Conservation (phyloP, 2,113 vertebrate species). For the Eulemur rufifrons region DNA sequence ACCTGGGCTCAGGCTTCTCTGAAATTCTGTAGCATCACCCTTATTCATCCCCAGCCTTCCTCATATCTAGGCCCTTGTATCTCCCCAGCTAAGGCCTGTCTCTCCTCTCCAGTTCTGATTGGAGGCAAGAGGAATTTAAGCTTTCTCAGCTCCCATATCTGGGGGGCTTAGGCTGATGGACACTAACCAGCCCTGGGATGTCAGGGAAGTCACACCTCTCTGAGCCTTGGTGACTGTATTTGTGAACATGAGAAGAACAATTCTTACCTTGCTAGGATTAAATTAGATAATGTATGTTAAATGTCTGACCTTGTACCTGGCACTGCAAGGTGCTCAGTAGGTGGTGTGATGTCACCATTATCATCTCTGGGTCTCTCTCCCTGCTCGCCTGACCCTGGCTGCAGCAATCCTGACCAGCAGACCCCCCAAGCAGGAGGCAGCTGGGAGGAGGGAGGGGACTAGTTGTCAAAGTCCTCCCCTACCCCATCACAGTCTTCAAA, state of each 20-base stretch:
- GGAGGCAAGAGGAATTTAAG: neutral
- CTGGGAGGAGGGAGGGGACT: neutral
- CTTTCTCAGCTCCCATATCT: neutral
- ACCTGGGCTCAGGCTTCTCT: neutral
- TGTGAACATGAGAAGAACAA: neutral
- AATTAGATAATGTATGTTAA: neutral
- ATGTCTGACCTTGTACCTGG: neutral
- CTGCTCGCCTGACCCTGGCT: neutral
- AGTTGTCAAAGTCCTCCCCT: neutral
- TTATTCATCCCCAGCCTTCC: neutral
- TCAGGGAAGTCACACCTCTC: neutral
- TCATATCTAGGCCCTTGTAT: neutral
- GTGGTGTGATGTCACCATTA: accelerated
- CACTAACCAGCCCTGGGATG: no score
- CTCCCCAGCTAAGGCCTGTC: neutral
- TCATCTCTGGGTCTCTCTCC: neutral
- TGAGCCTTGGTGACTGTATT: neutral
- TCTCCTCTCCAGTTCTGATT: neutral
- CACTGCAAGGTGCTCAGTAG: accelerated
- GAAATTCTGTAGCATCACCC: neutral
- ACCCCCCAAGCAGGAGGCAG: neutral
- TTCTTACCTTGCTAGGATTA: neutral
- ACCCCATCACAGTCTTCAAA: neutral
- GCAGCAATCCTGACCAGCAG: neutral
- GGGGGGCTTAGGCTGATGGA: neutral